phyloP scores from a whole-genome alignment of 2,888 invertebrate species.

The Coelogynopora nodosa region DNA sequence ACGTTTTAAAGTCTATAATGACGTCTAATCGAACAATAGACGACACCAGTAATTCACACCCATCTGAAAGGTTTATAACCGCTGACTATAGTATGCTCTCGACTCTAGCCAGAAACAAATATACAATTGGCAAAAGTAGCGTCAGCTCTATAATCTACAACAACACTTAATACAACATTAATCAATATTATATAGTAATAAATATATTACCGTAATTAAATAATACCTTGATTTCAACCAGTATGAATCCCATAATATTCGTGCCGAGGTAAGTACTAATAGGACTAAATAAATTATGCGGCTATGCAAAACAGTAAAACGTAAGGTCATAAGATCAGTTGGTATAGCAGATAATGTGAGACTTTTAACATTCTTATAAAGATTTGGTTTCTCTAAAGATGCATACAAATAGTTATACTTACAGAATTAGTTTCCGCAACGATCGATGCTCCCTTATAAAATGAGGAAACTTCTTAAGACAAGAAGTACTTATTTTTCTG shows the following conservation, averaged over 20 bases:
- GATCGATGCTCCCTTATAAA: neutral
- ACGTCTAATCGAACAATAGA: neutral
- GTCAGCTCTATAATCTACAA: neutral
- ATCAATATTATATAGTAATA: too few species aligned
- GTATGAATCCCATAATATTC: neutral
- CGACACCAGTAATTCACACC: conserved; percentile 11
- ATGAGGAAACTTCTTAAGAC: neutral
- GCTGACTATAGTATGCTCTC: too few species aligned
- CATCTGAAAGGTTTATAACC: neutral
- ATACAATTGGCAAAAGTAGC: neutral
- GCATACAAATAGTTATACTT: too few species aligned
- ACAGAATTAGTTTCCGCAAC: neutral
- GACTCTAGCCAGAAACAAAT: too few species aligned
- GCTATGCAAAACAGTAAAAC: neutral
- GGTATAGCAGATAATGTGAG: too few species aligned
- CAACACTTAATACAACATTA: too few species aligned
- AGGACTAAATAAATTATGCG: too few species aligned
- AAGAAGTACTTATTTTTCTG: neutral
- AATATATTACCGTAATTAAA: too few species aligned
- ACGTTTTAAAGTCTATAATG: too few species aligned
- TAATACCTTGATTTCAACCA: too few species aligned
- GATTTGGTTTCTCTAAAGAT: too few species aligned
- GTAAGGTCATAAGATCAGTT: neutral
- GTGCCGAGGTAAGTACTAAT: neutral
- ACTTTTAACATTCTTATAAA: too few species aligned